Evolutionary conservation across 2,797 vertebrate genomes (phyloP).

Genomic region (Tapirus indicus): DNA sequence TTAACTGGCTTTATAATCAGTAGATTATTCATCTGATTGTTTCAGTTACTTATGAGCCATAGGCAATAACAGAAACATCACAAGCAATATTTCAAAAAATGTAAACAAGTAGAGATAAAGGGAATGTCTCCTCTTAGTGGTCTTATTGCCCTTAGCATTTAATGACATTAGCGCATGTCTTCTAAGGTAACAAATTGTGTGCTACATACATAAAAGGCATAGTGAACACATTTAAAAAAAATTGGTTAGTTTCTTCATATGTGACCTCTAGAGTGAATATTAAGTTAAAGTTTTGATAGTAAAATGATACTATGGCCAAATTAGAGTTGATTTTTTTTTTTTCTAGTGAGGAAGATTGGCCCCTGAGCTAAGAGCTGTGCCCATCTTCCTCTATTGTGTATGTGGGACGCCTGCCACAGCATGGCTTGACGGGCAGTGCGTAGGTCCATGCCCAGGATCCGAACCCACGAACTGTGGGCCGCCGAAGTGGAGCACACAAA

Average conservation of each 20-base stretch:
- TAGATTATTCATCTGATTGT: not conserved
- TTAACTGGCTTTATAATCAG: not conserved
- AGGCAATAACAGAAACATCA: not conserved
- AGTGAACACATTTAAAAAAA: not conserved
- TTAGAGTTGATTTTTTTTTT: too few species aligned
- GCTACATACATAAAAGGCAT: not conserved
- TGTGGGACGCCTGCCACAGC: too few species aligned
- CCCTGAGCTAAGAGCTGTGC: too few species aligned
- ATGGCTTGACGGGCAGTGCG: too few species aligned
- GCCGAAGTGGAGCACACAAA: too few species aligned
- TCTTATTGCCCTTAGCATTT: not conserved
- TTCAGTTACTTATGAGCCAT: not conserved
- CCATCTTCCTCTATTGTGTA: too few species aligned
- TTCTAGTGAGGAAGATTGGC: too few species aligned
- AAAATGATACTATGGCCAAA: not conserved
- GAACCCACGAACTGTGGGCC: too few species aligned
- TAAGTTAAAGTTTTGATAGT: not conserved
- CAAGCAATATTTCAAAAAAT: slow-evolving; percentile 14
- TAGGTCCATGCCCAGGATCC: too few species aligned
- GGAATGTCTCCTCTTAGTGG: not conserved
- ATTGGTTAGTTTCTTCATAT: not conserved
- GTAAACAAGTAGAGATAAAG: not conserved
- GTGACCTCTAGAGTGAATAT: not conserved
- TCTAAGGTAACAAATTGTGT: not conserved
- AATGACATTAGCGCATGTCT: not conserved